Conservation (phyloP, 2,888 invertebrate genomes). For the Drosophila hawaiiensis region DNA sequence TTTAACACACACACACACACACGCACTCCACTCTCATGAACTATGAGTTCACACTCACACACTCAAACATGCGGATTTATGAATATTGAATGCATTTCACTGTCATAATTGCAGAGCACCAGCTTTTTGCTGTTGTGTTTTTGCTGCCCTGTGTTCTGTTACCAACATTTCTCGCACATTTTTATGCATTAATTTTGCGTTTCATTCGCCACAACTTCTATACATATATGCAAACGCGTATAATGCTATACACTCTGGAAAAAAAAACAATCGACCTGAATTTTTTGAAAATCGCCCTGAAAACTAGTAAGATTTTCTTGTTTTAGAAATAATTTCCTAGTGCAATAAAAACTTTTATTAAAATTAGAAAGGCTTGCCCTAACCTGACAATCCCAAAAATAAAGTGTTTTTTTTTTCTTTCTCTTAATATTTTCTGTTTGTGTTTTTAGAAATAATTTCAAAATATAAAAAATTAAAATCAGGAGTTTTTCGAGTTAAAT, state of each 20-base stretch:
- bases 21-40: slow-evolving; percentile 5
- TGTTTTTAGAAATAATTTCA: background rate
- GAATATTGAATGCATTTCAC: slow-evolving; percentile 76
- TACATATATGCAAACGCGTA: slow-evolving; percentile 11
- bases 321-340: background rate
- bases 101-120: slow-evolving; percentile 71
- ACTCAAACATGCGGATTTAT: slow-evolving; percentile 51
- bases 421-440: background rate
- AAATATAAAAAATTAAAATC: background rate
- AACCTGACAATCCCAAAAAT: background rate
- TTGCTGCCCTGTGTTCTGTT: slow-evolving; percentile 38
- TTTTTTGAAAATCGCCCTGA: background rate
- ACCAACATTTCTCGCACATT: slow-evolving; percentile 41
- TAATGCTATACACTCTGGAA: background rate
- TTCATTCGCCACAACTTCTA: slow-evolving; percentile 14
- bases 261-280: background rate
- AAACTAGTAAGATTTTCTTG: background rate
- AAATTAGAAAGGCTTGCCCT: background rate
- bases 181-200: slow-evolving; percentile 29
- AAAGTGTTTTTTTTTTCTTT: background rate
- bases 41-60: slow-evolving; percentile 6
- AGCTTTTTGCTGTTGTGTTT: slow-evolving; percentile 54
- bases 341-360: background rate
- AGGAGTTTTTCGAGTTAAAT: background rate
- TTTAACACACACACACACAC: slow-evolving; percentile 34